Evolutionary conservation across 2,797 vertebrate species (phyloP), one percentile per base, ranked within the genome.

Genomic region (Natrix natrix): DNA sequence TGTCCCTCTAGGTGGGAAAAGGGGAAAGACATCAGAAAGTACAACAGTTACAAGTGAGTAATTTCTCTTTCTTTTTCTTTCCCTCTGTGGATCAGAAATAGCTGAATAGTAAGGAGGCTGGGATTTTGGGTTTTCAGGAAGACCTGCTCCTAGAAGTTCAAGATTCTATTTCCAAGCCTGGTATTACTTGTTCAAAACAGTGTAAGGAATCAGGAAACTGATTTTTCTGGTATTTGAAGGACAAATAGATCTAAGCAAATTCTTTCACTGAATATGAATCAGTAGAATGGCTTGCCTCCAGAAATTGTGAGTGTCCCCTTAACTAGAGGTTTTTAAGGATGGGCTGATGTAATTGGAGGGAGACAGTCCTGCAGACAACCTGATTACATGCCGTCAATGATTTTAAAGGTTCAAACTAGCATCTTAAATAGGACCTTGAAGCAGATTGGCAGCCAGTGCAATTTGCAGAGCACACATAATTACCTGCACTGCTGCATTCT

Each of bases 11-110:
- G 78, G 60, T 69, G 96, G 91, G 91, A 89, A 32, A 86, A 90
- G 59, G n/a, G 59, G 48, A 91, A 94, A 91, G 93, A n/a, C 92
- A 66, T 91, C 91, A 59, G 60, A 90, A 92, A 92, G 48, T 86
- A n/a, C 87, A 52, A 59, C 78, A 66, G 55, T 90, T 90, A 90
- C 89, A 90, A 66, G 88, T 86, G 57, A 90, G 78, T 48, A 87
- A 48, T 88, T 83, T 48, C 63, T 69, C 63, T 87, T 37, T 37
- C 3, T 88, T 4, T 28, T 24, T 88, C 32, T 92, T 83, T 87
- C 48, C 32, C 37, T 26, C 60, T 69, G 14, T 69, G 26, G 32
- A 90, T 20, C 61, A 87, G 54, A 90, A 90, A 43, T 24, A 56
- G 28, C 83, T 69, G 55, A 88, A 43, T 59, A 48, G 48, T 17